A percentile compares a stretch with the other conserved stretches of the same genome.
These are phyloP conservation scores for Myoxocephalus aenaeus DNA, from an alignment of 2,797 vertebrate species.

Conservation along the genomic window DNA sequence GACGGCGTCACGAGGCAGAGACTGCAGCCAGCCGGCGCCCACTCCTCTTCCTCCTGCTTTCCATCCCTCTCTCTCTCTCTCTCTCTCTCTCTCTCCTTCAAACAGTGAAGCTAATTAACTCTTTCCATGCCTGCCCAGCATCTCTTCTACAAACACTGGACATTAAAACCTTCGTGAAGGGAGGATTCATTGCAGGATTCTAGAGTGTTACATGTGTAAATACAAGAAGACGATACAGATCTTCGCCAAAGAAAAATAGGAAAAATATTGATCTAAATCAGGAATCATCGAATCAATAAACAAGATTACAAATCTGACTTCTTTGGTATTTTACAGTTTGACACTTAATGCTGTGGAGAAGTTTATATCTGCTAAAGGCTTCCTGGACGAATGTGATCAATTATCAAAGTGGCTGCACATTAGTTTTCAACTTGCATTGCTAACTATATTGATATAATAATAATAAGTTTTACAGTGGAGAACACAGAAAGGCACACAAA, in stretches of 20 bases:
- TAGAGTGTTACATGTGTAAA: background rate
- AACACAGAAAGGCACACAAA: no score
- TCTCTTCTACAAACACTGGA: background rate
- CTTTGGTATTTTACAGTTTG: no score
- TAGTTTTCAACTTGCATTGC: no score
- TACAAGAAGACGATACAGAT: background rate
- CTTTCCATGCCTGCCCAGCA: constrained; percentile 42
- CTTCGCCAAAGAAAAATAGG: background rate
- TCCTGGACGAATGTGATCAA: no score
- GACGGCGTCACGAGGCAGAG: constrained; percentile 57
- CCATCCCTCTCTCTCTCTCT: background rate
- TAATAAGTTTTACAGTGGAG: no score
- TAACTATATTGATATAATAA: no score
- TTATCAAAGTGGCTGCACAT: no score
- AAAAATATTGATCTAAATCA: background rate
- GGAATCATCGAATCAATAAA: no score
- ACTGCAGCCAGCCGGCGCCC: constrained; percentile 48
- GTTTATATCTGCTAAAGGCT: no score
- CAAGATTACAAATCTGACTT: no score
- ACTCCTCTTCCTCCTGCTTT: constrained; percentile 28
- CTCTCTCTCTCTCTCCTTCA: constrained; percentile 19
- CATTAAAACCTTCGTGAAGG: background rate
- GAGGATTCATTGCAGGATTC: background rate
- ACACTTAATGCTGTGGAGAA: no score
- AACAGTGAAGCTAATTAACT: constrained; percentile 44